Evolutionary conservation across 2,113 vertebrate species (phyloP).

Genomic region (Pontoporia blainvillei): DNA sequence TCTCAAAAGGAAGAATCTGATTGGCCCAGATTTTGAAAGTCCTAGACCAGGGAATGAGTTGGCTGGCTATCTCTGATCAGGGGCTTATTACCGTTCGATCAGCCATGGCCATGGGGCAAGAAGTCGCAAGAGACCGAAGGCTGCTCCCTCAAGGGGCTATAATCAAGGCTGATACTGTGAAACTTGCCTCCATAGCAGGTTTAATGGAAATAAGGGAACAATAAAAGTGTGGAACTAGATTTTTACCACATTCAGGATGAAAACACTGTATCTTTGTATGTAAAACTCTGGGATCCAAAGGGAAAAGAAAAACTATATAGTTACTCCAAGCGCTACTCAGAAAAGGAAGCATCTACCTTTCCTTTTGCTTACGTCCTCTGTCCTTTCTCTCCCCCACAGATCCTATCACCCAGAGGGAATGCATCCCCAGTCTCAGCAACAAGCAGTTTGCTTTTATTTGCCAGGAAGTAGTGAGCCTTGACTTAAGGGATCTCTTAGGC

Average conservation of each 20-base stretch:
- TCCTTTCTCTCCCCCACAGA: neutral
- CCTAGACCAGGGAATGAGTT: neutral
- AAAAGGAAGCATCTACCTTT: neutral
- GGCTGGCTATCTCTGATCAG: neutral
- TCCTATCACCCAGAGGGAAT: neutral
- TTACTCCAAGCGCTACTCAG: neutral
- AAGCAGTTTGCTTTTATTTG: conserved; percentile 5
- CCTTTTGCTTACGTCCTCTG: neutral
- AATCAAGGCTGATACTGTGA: neutral
- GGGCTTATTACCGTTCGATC: neutral
- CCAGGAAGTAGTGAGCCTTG: neutral
- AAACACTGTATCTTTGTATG: neutral
- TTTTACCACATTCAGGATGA: neutral
- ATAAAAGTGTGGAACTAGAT: neutral
- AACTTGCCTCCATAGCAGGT: neutral
- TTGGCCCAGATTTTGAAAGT: neutral
- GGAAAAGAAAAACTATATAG: neutral
- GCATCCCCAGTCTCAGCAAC: neutral
- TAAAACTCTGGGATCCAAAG: neutral
- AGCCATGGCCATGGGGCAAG: neutral
- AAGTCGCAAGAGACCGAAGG: neutral
- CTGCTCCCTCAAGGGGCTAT: neutral
- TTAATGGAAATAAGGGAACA: neutral
- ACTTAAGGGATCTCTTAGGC: conserved; percentile 32
- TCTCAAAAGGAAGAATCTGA: neutral